Conservation (phyloP, 1,140 invertebrate genomes). For the Eupeodes corollae region DNA sequence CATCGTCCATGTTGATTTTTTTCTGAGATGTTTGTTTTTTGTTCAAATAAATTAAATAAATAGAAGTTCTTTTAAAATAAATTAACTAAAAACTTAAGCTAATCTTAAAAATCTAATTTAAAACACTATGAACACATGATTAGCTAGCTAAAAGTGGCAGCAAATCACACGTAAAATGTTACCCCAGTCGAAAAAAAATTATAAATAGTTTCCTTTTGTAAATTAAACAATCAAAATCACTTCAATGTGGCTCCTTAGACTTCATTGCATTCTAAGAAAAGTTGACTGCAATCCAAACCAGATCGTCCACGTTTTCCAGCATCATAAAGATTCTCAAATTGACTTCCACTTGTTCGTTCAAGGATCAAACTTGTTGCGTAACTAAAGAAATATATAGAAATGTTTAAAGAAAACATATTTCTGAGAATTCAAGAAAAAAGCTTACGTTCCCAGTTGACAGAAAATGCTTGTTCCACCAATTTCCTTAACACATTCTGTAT, state of each 20-base stretch:
- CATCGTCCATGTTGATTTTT: no score
- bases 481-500: constrained; percentile 71
- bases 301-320: constrained; percentile 70
- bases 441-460: constrained; percentile 88
- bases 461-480: constrained; percentile 74
- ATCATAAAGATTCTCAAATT: constrained; percentile 70
- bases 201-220: no score
- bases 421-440: constrained; percentile 17
- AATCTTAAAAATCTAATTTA: no score
- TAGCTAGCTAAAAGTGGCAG: no score
- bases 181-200: no score
- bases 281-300: constrained; percentile 68
- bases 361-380: constrained; percentile 76
- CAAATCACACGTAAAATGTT: no score
- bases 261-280: constrained; percentile 78
- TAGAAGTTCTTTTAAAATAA: no score
- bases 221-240: no score
- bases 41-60: no score
- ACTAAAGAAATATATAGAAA: constrained; percentile 39
- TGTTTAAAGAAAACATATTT: neutral
- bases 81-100: no score
- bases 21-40: no score
- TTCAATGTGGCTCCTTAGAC: constrained; percentile 42
- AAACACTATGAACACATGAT: no score
- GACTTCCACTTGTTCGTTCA: constrained; percentile 57